Evolutionary conservation across 2,888 invertebrate species (phyloP).

Genomic region (Papilio protenor): DNA sequence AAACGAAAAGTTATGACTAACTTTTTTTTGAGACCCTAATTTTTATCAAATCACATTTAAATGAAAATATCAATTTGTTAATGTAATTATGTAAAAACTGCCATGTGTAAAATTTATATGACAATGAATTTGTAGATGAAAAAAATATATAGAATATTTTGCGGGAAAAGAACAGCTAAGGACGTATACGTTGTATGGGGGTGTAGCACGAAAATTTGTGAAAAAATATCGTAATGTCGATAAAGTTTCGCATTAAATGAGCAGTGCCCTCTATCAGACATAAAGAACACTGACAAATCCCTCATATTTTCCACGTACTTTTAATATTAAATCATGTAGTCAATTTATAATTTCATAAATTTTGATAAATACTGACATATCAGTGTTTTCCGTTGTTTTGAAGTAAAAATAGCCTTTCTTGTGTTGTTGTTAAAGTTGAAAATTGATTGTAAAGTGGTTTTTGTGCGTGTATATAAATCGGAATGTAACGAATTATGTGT

Average conservation of each 20-base stretch:
- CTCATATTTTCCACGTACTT: no score
- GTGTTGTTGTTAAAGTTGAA: not conserved
- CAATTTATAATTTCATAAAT: not conserved
- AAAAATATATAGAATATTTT: no score
- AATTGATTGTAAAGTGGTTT: not conserved
- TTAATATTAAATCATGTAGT: not conserved
- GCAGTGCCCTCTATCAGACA: no score
- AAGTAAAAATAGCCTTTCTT: not conserved
- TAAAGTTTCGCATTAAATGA: no score
- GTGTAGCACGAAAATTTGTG: no score
- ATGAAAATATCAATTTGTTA: not conserved
- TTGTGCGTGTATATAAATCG: conserved; percentile 4
- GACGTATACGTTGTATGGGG: no score
- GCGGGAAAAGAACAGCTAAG: no score
- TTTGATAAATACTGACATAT: conserved; percentile 34
- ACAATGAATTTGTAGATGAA: no score
- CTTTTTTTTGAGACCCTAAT: not conserved
- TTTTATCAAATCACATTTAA: not conserved
- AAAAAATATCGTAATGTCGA: no score
- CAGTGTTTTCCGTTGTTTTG: not conserved
- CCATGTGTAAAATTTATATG: conserved; percentile 10
- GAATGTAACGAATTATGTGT: conserved; percentile 1
- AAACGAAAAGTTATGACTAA: no score
- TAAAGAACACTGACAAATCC: no score
- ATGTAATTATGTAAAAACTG: conserved; percentile 3